Conservation (phyloP, 2,888 invertebrate genomes). For the Mesopsocus fuscifrons region DNA sequence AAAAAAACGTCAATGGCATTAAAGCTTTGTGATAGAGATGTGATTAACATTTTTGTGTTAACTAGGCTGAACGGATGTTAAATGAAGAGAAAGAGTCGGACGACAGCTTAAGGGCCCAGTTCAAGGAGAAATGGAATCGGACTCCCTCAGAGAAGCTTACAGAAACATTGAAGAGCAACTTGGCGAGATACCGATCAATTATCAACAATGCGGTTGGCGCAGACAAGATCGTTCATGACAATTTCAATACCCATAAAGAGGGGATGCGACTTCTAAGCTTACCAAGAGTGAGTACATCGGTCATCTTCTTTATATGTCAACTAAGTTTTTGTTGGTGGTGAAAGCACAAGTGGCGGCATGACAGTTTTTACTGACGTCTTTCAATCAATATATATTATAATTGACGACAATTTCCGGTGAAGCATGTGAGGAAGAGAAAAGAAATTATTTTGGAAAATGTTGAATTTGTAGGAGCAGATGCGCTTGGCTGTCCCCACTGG, state of each 20-base stretch:
- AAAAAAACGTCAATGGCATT: no score
- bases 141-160: conserved; percentile 76
- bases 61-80: conserved; percentile 55
- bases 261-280: conserved; percentile 66
- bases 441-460: no score
- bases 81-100: conserved; percentile 87
- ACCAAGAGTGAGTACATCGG: conserved; percentile 1
- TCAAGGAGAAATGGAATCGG: conserved; percentile 83
- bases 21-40: no score
- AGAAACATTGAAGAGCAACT: conserved; percentile 69
- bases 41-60: no score
- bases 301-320: no score
- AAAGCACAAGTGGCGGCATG: no score
- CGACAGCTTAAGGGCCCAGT: conserved; percentile 67
- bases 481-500: conserved; percentile 46
- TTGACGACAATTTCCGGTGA: no score
- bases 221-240: conserved; percentile 63
- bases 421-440: no score
- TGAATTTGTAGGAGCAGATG: conserved; percentile 44
- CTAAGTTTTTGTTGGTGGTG: no score
- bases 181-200: conserved; percentile 82
- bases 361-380: no score
- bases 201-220: conserved; percentile 71
- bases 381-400: no score
- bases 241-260: conserved; percentile 55